Evolutionary conservation across 2,888 invertebrate species (phyloP), one percentile per base, ranked within the genome.

Genomic region (Kuschelorhynchus macadamiae): DNA sequence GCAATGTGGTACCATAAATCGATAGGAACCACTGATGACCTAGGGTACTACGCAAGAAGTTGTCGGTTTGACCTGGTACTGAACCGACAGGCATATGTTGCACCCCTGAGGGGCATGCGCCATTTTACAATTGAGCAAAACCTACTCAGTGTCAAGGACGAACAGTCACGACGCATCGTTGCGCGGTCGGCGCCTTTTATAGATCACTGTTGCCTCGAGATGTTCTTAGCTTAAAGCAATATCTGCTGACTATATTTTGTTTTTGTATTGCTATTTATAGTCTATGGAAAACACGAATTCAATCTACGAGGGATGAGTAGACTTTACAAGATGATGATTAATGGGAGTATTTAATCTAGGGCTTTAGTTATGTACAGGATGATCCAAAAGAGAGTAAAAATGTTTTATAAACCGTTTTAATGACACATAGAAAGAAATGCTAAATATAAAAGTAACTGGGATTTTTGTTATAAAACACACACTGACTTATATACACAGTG

Each of bases 71-170:
- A 56, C 67, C 53, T 33, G 67, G 52, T 59, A 59, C 53, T 39
- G 12, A 55, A 55, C 30, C 57, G 32, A 47, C 25, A 44, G 46
- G 55, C 61, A 67, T 56, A 50, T 50, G 36, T 62, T 57, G 42
- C 59, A 59, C 62, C 59, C 59, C 46, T 12, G 20, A 49, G 50
- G 39, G 21, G 62, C 66, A 59, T 60, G 66, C 52, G 60, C 66
- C n/a, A 39, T 36, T 66, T 60, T 59, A 47, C 46, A 32, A 59
- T 53, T 63, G 36, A 63, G 49, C 53, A 63, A 59, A 52, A 47
- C 63, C 33, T 41, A 68, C 59, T 60, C 65, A 66, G 61, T 70
- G 65, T 70, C 70, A 70, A 70, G 70, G 70, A 49, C 70, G 65
- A 65, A 62, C 55, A 65, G 70, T 70, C 70, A 70, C 70, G 70